Base-by-base conservation (phyloP, 2,113 vertebrate species). In the Lutjanus erythropterus region DNA sequence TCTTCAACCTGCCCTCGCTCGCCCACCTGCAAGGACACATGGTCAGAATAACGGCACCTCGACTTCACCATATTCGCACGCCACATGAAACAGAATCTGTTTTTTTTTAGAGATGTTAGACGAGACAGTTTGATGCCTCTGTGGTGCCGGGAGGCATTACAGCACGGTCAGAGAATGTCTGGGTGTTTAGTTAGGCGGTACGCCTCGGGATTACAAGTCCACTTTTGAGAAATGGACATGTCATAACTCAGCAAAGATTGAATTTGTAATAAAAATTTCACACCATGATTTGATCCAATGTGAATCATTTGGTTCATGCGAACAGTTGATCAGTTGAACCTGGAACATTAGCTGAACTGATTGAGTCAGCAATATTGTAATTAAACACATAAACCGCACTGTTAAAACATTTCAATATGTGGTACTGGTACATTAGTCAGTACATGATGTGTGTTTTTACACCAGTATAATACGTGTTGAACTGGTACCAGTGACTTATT, bases 1-100 rank as follows among this genome's bases (percentile, higher is more conserved):
- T 99, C 16, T 98, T 99, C 88, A 97, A 97, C 0, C 90, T 97
- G 75, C 97, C 98, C 0, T 98, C 97, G 5, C 93, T 97, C 1
- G 94, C 96, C 12, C 98, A 99, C 73, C 87, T 99, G 91, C 95
- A 88, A 86, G 65, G 91, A 0, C 92, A 96, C 37, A 91, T 91
- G 73, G 98, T 98, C 80, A 95, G 97, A 92, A 41, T 53, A 42
- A 29, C 1, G 49, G 27, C 68, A 25, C 21, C 49, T n/a, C 41
- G 23, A 35, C 47, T 14, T 52, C 15, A 12, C 18, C 27, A 29
- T 35, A 29, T 42, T 47, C 12, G 21, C 5, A 37, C 67, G 61
- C 18, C 35, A 62, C 16, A 41, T 37, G 5, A 78, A 81, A 81
- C 19, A 0, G 18, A 41, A 2, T 70, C 14, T 73, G 49, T 66